These are phyloP conservation scores for Euborellia annulipes DNA, from an alignment of 1,140 invertebrate species.

Conservation along the genomic window DNA sequence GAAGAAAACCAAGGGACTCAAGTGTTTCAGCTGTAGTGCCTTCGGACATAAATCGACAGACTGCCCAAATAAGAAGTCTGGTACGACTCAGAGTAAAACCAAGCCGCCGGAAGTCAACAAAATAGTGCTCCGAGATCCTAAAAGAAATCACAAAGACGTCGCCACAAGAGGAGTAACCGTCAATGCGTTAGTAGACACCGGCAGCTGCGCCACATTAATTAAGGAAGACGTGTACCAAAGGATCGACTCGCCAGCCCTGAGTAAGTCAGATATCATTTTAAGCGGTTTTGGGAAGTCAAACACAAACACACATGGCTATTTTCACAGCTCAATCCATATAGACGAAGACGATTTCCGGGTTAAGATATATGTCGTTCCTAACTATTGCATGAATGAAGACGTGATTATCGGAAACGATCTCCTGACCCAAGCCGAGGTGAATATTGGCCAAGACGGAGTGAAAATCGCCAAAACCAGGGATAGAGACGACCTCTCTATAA, in stretches of 20 bases:
- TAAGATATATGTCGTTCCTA: not conserved
- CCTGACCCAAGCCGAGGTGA: not conserved
- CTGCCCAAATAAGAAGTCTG: not conserved
- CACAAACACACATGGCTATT: no score
- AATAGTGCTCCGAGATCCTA: not conserved
- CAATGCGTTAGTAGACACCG: slow-evolving; percentile 4
- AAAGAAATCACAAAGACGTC: slow-evolving; percentile 4
- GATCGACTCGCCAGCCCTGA: not conserved
- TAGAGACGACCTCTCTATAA: not conserved
- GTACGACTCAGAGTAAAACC: not conserved
- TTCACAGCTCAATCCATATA: no score
- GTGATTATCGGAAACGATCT: not conserved
- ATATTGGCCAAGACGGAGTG: not conserved
- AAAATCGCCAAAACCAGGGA: not conserved
- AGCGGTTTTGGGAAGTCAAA: no score
- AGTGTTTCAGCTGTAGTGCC: slow-evolving; percentile 10
- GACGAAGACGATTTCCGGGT: not conserved
- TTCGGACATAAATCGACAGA: slow-evolving; percentile 4
- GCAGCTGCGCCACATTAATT: slow-evolving; percentile 3
- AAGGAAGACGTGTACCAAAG: slow-evolving; percentile 2
- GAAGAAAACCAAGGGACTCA: not conserved
- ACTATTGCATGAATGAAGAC: not conserved
- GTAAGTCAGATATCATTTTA: no score
- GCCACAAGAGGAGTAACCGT: not conserved
- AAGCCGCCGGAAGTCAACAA: not conserved